Evolutionary conservation across 1,140 invertebrate species (phyloP), one percentile per base, ranked within the genome.

Genomic region (Holotrichia oblita): DNA sequence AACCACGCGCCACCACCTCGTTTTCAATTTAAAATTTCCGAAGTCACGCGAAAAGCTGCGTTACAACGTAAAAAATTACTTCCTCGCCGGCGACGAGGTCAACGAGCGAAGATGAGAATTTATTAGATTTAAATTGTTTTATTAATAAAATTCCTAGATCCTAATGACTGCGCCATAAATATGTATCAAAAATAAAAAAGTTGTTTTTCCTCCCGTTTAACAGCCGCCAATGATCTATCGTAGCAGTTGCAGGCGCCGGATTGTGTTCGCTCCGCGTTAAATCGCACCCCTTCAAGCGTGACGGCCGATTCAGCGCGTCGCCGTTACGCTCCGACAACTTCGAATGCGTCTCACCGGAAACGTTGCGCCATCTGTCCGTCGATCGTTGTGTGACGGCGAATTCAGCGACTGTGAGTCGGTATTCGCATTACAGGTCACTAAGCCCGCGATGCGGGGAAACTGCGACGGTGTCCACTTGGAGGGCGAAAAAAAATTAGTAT

Each of bases 381-480:
- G n/a, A n/a, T n/a, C 17, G 61, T n/a, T 12, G 44, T 48, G 44
- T 48, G 44, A 48, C 44, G 44, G 44, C 12, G 12, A n/a, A 48
- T 3, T n/a, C 12, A 3, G 44, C 44, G 44, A 48, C 44, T 3
- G 61, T 22, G 61, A 9, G 12, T 27, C 24, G n/a, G 10, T 20
- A 10, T 64, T 17, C n/a, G 24, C 61, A 24, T 64, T 64, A 64
- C 61, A 64, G 61, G 61, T 64, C 61, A 64, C 61, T 64, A 64
- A 64, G 17, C 61, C 17, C 44, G 12, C 44, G 44, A 48, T 48
- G 1, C 44, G 12, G 12, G 44, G 8, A 12, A 48, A 12, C 44
- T 4, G 2, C 12, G 4, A 10, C 0, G 12, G 44, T 3, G 44
- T 48, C 12, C 44, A 48, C 4, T 12, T 14, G n/a, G 12, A n/a